Percentiles rank a stretch among this genome's conserved stretches.
Conservation (phyloP, 1,140 invertebrate genomes). For the Drosophila murphyi region DNA sequence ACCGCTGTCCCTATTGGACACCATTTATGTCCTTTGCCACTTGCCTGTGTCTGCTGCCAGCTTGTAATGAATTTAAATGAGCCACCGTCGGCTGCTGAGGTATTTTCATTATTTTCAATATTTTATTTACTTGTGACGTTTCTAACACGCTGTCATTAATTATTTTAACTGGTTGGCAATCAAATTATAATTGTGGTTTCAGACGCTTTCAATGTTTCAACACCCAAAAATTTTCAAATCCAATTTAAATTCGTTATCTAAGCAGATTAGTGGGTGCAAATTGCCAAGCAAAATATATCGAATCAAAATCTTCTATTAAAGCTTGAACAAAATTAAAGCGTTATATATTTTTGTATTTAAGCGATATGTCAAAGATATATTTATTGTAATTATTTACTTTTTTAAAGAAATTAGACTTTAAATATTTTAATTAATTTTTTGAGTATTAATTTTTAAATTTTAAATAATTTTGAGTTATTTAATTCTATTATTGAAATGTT, state of each 20-base stretch:
- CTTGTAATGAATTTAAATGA: conserved; percentile 40
- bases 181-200: conserved; percentile 59
- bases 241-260: not conserved
- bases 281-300: not conserved
- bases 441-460: not conserved
- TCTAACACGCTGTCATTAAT: conserved; percentile 51
- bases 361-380: not conserved
- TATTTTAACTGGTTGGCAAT: conserved; percentile 63
- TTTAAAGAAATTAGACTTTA: not conserved
- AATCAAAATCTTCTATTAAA: not conserved
- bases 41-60: conserved; percentile 14
- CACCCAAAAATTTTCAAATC: not conserved
- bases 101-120: conserved; percentile 52
- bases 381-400: not conserved
- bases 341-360: not conserved
- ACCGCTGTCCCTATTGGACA: not conserved
- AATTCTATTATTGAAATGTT: too few species aligned
- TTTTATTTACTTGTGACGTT: conserved; percentile 20
- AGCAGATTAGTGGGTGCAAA: not conserved
- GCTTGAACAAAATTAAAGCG: too few species aligned
- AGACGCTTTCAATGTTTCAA: conserved; percentile 15
- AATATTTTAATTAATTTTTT: not conserved
- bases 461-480: not conserved
- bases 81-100: conserved; percentile 24
- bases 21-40: conserved; percentile 10